Conservation (phyloP, 35 echinoderm and acorn worm genomes). For the Ptychodera flava region DNA sequence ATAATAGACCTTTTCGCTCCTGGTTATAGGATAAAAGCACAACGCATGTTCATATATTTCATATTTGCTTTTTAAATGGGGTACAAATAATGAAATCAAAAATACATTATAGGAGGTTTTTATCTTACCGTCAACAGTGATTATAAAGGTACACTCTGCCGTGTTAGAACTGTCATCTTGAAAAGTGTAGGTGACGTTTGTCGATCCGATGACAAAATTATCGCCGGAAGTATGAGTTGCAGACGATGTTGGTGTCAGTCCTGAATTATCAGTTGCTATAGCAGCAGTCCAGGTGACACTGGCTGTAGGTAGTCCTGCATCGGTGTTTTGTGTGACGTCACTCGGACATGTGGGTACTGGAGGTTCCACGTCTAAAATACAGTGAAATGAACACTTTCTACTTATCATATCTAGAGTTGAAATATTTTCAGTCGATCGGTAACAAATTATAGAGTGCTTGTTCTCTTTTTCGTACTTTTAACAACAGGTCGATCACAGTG, state of each 20-base stretch:
- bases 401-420: too few relatives aligned
- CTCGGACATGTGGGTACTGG: too few relatives aligned
- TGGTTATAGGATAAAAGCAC: constrained; percentile 22
- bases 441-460: too few relatives aligned
- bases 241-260: constrained; percentile 5
- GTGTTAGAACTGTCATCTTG: constrained; percentile 35
- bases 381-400: too few relatives aligned
- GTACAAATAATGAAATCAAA: not conserved
- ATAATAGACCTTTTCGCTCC: too few relatives aligned
- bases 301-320: constrained; percentile 13
- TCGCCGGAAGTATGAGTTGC: constrained; percentile 33
- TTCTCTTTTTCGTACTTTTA: too few relatives aligned
- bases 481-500: too few relatives aligned
- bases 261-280: constrained; percentile 48
- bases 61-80: not conserved
- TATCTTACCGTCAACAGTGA: constrained; percentile 39
- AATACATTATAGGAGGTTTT: too few relatives aligned
- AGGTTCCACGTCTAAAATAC: too few relatives aligned
- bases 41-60: constrained; percentile 15
- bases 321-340: constrained; percentile 8
- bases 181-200: constrained; percentile 52
- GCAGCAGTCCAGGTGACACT: constrained; percentile 34
- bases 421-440: too few relatives aligned
- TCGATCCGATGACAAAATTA: constrained; percentile 41
- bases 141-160: constrained; percentile 42